These are phyloP conservation scores for Zosterops japonicus DNA, from an alignment of 2,113 vertebrate species.

Conservation along the genomic window DNA sequence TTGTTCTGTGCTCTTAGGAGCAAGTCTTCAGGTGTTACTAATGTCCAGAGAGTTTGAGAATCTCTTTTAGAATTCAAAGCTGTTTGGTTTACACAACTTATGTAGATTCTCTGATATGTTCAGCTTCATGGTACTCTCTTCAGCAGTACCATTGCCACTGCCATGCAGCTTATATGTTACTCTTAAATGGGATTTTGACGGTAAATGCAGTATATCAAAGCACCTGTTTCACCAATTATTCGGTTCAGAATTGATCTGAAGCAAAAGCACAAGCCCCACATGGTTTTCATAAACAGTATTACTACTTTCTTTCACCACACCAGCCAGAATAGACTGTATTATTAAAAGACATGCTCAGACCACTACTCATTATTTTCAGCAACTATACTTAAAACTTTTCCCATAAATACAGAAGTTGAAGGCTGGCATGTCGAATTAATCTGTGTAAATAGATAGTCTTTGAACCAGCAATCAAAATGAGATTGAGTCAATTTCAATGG, in stretches of 20 bases:
- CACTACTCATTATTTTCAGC: conserved; percentile 15
- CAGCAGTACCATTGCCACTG: background rate
- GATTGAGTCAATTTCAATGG: background rate
- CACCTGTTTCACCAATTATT: background rate
- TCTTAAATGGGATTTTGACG: background rate
- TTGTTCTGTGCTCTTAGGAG: background rate
- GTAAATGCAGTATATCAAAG: background rate
- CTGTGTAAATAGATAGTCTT: background rate
- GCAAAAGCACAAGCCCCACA: background rate
- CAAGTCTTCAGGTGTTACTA: background rate
- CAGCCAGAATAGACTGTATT: background rate
- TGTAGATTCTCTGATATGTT: background rate
- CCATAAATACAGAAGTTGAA: background rate
- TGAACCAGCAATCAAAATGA: background rate
- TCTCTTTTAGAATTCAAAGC: background rate
- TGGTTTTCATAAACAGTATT: background rate
- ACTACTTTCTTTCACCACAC: background rate
- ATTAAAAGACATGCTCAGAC: background rate
- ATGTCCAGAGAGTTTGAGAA: background rate
- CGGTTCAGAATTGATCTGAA: background rate
- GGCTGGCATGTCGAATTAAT: background rate
- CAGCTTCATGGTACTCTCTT: background rate
- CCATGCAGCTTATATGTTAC: background rate
- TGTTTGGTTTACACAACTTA: background rate
- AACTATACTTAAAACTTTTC: background rate